Evolutionary conservation across 2,888 invertebrate species (phyloP), one percentile per base, ranked within the genome.

Genomic region (Leptinotarsa juncta): DNA sequence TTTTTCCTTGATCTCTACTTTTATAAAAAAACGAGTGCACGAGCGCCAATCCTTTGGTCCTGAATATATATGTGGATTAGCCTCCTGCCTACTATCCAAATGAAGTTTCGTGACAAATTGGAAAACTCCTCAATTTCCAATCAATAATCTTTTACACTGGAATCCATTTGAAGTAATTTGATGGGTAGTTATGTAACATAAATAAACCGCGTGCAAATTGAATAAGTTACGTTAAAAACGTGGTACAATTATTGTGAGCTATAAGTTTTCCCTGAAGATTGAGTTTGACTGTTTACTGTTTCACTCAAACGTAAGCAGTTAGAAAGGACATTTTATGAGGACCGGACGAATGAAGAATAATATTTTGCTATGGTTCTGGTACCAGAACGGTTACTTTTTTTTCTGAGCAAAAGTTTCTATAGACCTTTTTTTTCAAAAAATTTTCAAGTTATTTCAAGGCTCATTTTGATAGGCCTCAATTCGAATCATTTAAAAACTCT

Each of bases 161-260:
- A 62, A 62, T 32, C 26, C 26, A 32, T 23, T 26, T 32, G 62
- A 16, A 32, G 32, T 32, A 62, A 62, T 62, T 62, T 62, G 62
- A 62, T 32, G 32, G 32, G 15, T 16, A 32, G 15, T 26, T 62
- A 62, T 32, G n/a, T 62, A n/a, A 32, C 26, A 16, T 32, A 16
- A 62, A 15, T 15, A 16, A 62, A 32, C 62, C 14, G 62, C n/a
- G 26, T 57, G n/a, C 15, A 32, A 32, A 32, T 15, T 62, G 62
- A n/a, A 62, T 3, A 62, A 12, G 32, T 26, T 62, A 62, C 32
- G n/a, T 62, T 15, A 62, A 26, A 62, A 62, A 32, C 62, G 16
- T 32, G 62, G 12, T 12, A 7, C 42, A 2, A 42, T 42, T 12
- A 42, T 32, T 62, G 32, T 12, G 18, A 26, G 15, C 4, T 15